Evolutionary conservation across 2,797 vertebrate species (phyloP).

Genomic region (Sebastiscus tertius): DNA sequence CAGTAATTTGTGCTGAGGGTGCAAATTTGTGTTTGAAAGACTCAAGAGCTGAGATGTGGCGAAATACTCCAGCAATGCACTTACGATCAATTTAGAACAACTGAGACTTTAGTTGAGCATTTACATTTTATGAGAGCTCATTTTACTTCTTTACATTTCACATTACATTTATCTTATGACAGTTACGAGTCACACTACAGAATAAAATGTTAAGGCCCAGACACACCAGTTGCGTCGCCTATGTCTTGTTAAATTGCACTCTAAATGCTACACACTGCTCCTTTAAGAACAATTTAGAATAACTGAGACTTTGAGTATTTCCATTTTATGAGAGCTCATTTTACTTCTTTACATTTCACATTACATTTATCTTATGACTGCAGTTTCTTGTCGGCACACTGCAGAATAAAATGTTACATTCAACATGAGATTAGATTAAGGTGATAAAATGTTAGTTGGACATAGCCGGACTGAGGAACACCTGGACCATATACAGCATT

Average conservation of each 20-base stretch:
- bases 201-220: not conserved
- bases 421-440: not conserved
- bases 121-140: not conserved
- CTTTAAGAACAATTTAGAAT: not conserved
- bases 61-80: not conserved
- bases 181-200: not conserved
- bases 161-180: not conserved
- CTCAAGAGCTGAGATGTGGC: not conserved
- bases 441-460: not conserved
- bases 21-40: conserved; percentile 29
- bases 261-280: too few relatives aligned
- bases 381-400: not conserved
- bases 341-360: conserved; percentile 4
- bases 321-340: not conserved
- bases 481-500: not conserved
- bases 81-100: conserved; percentile 5
- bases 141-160: conserved; percentile 10
- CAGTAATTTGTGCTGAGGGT: conserved; percentile 47
- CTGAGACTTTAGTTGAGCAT: not conserved
- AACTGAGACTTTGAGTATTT: not conserved
- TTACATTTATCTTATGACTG: not conserved
- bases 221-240: not conserved
- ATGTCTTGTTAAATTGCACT: not conserved
- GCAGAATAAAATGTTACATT: not conserved
- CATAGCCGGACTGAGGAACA: not conserved